Percentiles rank a stretch among this genome's conserved stretches.
Conservation (phyloP, 2,888 invertebrate species). For the Palloptera scutellata region DNA sequence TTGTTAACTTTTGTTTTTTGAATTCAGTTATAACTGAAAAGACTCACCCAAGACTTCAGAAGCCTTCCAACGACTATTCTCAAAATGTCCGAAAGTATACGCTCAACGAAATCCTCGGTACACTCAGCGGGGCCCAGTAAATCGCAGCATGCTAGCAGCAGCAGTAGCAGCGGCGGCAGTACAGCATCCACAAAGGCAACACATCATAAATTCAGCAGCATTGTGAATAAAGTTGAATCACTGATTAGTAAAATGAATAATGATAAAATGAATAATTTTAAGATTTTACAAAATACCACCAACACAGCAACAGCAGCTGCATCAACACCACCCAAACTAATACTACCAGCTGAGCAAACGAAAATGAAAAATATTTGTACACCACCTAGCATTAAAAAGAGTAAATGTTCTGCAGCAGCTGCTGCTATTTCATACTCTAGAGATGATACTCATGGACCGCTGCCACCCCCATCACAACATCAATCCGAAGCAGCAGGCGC, state of each 20-base stretch:
- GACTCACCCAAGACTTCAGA: background rate
- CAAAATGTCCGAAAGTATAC: constrained; percentile 58
- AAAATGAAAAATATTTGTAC: constrained; percentile 16
- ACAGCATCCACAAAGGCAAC: constrained; percentile 21
- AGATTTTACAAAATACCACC: constrained; percentile 53
- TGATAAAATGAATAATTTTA: constrained; percentile 54
- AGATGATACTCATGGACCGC: background rate
- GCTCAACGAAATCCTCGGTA: constrained; percentile 46
- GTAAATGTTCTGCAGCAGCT: too few relatives aligned
- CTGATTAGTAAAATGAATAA: constrained; percentile 57
- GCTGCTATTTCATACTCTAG: too few relatives aligned
- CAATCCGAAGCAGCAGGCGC: background rate
- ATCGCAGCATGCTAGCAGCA: constrained; percentile 25
- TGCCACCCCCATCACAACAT: constrained; percentile 1
- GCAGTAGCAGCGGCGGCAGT: constrained; percentile 25
- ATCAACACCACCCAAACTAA: background rate
- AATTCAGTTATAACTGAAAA: background rate
- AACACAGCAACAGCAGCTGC: constrained; percentile 48
- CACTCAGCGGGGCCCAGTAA: constrained; percentile 33
- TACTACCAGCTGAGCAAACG: background rate
- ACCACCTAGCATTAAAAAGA: background rate
- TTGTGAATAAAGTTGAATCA: constrained; percentile 60
- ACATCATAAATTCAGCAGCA: constrained; percentile 56
- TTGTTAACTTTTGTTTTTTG: too few relatives aligned
- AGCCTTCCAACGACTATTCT: too few relatives aligned